Evolutionary conservation across 2,888 invertebrate genomes (phyloP).

Genomic region (Teinopalpus imperialis): DNA sequence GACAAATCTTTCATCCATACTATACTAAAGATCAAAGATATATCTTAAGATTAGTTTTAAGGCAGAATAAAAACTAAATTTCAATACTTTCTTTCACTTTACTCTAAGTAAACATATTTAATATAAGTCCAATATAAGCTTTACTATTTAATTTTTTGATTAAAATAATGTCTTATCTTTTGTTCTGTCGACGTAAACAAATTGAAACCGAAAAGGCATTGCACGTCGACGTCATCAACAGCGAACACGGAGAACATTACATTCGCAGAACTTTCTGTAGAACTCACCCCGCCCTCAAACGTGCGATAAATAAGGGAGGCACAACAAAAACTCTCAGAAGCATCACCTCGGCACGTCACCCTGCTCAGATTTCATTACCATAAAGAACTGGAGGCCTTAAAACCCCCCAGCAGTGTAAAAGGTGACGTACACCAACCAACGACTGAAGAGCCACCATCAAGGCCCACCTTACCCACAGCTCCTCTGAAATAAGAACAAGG

Average conservation of each 20-base stretch:
- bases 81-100: too few relatives aligned
- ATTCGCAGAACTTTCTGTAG: slow-evolving; percentile 63
- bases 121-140: too few relatives aligned
- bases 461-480: slow-evolving; percentile 23
- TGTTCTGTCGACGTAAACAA: slow-evolving; percentile 14
- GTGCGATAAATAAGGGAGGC: slow-evolving; percentile 77
- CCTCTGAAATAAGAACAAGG: slow-evolving; percentile 19
- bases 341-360: slow-evolving; percentile 80
- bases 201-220: slow-evolving; percentile 31
- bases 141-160: too few relatives aligned
- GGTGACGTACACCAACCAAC: slow-evolving; percentile 46
- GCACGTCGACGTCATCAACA: slow-evolving; percentile 52
- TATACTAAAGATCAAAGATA: too few relatives aligned
- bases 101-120: too few relatives aligned
- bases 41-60: too few relatives aligned
- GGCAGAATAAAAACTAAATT: too few relatives aligned
- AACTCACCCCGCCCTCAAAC: slow-evolving; percentile 68
- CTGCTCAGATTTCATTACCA: slow-evolving; percentile 83
- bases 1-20: too few relatives aligned
- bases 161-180: too few relatives aligned
- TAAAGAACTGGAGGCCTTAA: slow-evolving; percentile 82
- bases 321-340: slow-evolving; percentile 79
- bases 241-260: slow-evolving; percentile 66
- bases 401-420: slow-evolving; percentile 66
- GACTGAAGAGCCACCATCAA: slow-evolving; percentile 29